Evolutionary conservation across 1,140 invertebrate genomes (phyloP), one percentile per base, ranked within the genome.

Genomic region (Hermetia illucens): DNA sequence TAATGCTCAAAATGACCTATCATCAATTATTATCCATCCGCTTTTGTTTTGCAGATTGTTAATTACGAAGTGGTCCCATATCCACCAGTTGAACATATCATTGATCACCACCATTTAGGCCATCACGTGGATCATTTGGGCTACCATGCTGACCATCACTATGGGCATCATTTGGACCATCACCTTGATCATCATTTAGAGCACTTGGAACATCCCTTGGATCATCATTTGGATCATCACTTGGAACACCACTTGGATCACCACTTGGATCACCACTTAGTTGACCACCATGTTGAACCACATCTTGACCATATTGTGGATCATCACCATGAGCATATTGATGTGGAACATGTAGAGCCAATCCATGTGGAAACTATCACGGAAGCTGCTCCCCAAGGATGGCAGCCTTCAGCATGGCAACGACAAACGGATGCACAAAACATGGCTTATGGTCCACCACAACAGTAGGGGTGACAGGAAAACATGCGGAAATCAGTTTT

Each of bases 11-110:
- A 10, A 20, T 17, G 20, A n/a, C 15, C 19, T 31, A 2, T 16
- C 16, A 38, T 20, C 21, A 38, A 21, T 30, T 34, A 39, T 13
- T 38, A 36, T 40, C 17, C 29, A 36, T 31, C n/a, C n/a, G n/a
- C n/a, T 22, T 18, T 20, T 36, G 16, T 41, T 42, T 42, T 48
- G 29, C 36, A 63, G 61, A 60, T 69, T 45, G 74, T 77, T 36
- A 80, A 79, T 59, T 86, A 86, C 52, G 82, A 88, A 64, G 80
- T 85, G 13, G 74, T 85, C 21, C 82, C 85, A 55, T 82, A 82
- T 48, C 82, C 81, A n/a, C 79, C n/a, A n/a, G n/a, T n/a, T n/a
- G n/a, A n/a, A n/a, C n/a, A n/a, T n/a, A n/a, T n/a, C n/a, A n/a
- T n/a, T n/a, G n/a, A 82, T 42, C 75, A 41, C 13, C 50, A 50